Evolutionary conservation across 2,888 invertebrate species (phyloP), one percentile per base, ranked within the genome.

Genomic region (Epinotia bilunana): DNA sequence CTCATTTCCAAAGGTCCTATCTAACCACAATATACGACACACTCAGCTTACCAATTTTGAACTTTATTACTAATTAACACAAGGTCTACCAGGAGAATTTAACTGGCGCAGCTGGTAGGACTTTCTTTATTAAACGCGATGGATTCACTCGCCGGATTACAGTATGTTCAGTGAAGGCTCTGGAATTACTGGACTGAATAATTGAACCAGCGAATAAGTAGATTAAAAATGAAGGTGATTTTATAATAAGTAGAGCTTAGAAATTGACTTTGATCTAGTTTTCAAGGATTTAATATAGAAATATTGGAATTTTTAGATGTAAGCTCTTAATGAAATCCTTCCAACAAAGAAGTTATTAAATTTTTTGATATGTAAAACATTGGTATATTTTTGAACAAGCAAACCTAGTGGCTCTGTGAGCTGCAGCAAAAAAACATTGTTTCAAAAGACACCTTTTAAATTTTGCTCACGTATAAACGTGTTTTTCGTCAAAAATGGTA

Each of bases 381-480:
- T n/a, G n/a, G n/a, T n/a, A n/a, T n/a, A n/a, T 20, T 28, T 3
- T 28, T 28, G 23, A 28, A 28, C 3, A 28, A 28, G 23, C 23
- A 28, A 28, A 28, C 3, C 23, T 28, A 28, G 23, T 28, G 23
- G 23, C 3, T 28, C 3, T 28, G 23, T 28, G 23, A 28, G 23
- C 23, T 28, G 23, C 3, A 28, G 9, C 39, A 39, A 39, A 39
- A 1, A 9, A 9, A 2, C 33, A n/a, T n/a, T n/a, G 18, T 55
- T 33, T 65, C 20, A 53, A 53, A 67, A 64, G 23, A 23, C 6
- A 18, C n/a, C 20, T 53, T 33, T n/a, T 49, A 18, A 67, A 67
- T 67, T 67, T 55, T 33, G 13, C 28, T 23, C 55, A 55, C 65
- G 65, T 55, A 55, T 18, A 5, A 53, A 53, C 65, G 53, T 67